Conservation (phyloP, 1,140 invertebrate species). For the Microplitis mediator region DNA sequence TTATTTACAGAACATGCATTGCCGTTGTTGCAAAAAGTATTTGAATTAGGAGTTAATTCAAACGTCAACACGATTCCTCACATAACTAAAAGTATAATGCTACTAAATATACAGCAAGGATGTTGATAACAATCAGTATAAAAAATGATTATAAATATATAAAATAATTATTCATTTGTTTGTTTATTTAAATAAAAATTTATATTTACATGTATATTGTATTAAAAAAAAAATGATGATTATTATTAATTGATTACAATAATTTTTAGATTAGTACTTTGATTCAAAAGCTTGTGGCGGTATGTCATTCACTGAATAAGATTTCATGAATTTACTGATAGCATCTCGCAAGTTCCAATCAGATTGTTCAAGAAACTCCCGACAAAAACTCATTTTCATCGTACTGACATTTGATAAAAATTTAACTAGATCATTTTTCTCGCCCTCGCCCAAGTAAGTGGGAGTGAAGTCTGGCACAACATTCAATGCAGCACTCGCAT, state of each 20-base stretch:
- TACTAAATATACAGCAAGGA: constrained; percentile 83
- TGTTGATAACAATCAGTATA: constrained; percentile 61
- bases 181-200: not conserved
- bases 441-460: constrained; percentile 47
- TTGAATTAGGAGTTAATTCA: constrained; percentile 80
- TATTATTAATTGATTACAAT: not conserved
- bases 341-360: constrained; percentile 54
- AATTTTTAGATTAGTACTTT: not conserved
- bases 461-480: constrained; percentile 44
- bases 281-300: constrained; percentile 48
- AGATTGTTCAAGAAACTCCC: constrained; percentile 45
- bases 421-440: constrained; percentile 52
- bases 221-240: not conserved
- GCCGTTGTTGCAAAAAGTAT: constrained; percentile 79
- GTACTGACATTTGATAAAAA: constrained; percentile 51
- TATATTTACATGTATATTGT: not conserved
- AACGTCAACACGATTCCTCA: constrained; percentile 78
- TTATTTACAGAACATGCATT: constrained; percentile 76
- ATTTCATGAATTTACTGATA: constrained; percentile 51
- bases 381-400: constrained; percentile 50
- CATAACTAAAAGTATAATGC: constrained; percentile 78
- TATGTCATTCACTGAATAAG: constrained; percentile 53
- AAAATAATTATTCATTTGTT: not conserved
- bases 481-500: constrained; percentile 28
- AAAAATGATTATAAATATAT: not conserved